A percentile compares a stretch with the other conserved stretches of the same genome.
Conservation (phyloP, 2,797 vertebrate species). For the Molossus molossus region DNA sequence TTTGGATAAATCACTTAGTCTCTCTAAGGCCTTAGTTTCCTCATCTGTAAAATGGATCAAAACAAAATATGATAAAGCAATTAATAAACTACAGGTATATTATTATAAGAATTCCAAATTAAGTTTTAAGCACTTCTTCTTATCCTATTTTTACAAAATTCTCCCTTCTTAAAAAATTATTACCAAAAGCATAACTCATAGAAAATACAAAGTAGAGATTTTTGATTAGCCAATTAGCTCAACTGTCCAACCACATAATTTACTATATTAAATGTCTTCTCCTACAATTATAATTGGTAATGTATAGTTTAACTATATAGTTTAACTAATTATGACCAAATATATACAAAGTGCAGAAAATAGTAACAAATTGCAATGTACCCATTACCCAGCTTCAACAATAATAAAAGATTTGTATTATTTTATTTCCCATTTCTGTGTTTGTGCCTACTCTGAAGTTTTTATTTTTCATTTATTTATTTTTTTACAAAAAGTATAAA, state of each 20-base stretch:
- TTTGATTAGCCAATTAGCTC: conserved; percentile 48
- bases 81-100: neutral
- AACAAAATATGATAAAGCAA: conserved; percentile 57
- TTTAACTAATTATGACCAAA: conserved; percentile 51
- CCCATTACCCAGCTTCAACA: neutral
- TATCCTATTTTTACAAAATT: conserved; percentile 46
- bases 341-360: conserved; percentile 41
- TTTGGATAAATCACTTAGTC: conserved; percentile 32
- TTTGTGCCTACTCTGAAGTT: neutral
- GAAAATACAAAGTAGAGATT: conserved; percentile 50
- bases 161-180: conserved; percentile 59
- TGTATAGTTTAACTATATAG: neutral
- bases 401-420: neutral
- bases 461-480: no score
- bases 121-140: conserved; percentile 39
- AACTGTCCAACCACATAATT: conserved; percentile 38
- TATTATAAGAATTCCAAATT: conserved; percentile 29
- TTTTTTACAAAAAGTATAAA: no score
- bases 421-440: conserved; percentile 40
- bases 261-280: conserved; percentile 37
- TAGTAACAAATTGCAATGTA: conserved; percentile 17
- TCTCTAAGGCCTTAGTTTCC: conserved; percentile 51
- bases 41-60: conserved; percentile 64
- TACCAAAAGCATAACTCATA: conserved; percentile 43
- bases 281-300: neutral